These are phyloP conservation scores for Chelon labrosus DNA, from an alignment of 2,797 vertebrate genomes.

Conservation along the genomic window DNA sequence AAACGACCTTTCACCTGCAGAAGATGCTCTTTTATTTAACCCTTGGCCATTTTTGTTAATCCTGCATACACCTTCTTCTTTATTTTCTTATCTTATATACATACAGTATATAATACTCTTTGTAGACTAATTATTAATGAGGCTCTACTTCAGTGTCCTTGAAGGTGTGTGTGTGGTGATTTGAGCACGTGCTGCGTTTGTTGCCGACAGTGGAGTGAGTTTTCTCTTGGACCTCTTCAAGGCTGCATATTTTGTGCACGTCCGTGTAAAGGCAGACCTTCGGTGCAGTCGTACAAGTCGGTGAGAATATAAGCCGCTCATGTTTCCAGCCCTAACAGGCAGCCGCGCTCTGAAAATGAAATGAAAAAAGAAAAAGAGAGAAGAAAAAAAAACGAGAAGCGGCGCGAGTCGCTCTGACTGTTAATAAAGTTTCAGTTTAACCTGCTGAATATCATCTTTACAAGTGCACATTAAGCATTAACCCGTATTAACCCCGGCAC, in stretches of 20 bases:
- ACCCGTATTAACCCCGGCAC: slow-evolving; percentile 69
- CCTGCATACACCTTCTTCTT: not conserved
- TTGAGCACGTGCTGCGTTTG: slow-evolving; percentile 17
- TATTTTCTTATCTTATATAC: not conserved
- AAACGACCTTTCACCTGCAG: slow-evolving; percentile 38
- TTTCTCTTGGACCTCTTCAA: slow-evolving; percentile 36
- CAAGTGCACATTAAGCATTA: slow-evolving; percentile 71
- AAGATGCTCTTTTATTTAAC: slow-evolving; percentile 24
- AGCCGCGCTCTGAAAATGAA: not conserved
- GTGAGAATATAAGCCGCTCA: slow-evolving; percentile 11
- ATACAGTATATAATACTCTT: not conserved
- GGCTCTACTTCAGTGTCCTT: slow-evolving; percentile 33
- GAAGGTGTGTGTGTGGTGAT: slow-evolving; percentile 27
- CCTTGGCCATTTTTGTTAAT: slow-evolving; percentile 1
- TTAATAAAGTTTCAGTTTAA: slow-evolving; percentile 70
- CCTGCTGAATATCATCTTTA: slow-evolving; percentile 59
- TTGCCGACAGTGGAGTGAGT: slow-evolving; percentile 47
- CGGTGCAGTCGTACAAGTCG: not conserved
- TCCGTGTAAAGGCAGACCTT: slow-evolving; percentile 6
- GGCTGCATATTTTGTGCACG: slow-evolving; percentile 10
- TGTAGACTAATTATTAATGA: not conserved
- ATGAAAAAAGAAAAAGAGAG: no score
- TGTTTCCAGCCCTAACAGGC: slow-evolving; percentile 22
- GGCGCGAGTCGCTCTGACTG: slow-evolving; percentile 15
- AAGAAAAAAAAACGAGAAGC: not conserved